A percentile compares a stretch with the other conserved stretches of the same genome.
Evolutionary conservation across 2,888 invertebrate species (phyloP).

Genomic region (Patella depressa): DNA sequence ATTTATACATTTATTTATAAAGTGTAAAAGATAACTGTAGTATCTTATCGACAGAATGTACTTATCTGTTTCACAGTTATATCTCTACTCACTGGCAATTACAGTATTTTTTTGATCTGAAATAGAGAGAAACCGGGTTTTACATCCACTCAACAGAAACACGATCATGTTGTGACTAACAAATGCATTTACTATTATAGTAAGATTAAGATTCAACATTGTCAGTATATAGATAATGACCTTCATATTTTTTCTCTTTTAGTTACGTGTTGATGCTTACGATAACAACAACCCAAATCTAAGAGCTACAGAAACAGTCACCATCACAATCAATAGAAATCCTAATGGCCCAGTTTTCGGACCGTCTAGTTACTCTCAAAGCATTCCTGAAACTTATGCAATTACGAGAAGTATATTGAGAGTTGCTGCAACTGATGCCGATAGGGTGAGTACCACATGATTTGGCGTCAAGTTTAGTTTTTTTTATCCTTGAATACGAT

Average conservation of each 20-base stretch:
- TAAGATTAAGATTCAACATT: no score
- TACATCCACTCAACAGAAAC: no score
- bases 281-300: slow-evolving; percentile 57
- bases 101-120: no score
- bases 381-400: slow-evolving; percentile 48
- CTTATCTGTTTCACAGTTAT: not conserved
- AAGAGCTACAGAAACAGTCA: slow-evolving; percentile 45
- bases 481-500: no score
- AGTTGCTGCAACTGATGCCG: slow-evolving; percentile 71
- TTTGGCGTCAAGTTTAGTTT: no score
- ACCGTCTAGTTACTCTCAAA: slow-evolving; percentile 35
- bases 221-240: no score
- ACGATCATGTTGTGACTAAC: no score
- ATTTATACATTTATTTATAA: not conserved
- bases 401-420: slow-evolving; percentile 77
- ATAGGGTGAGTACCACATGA: slow-evolving; percentile 39
- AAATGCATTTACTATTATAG: no score
- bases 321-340: slow-evolving; percentile 59
- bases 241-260: slow-evolving; percentile 22
- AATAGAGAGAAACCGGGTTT: no score
- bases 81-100: no score
- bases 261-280: slow-evolving; percentile 59
- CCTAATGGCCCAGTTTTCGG: slow-evolving; percentile 54
- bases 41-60: not conserved
- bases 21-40: not conserved